phyloP scores from a whole-genome alignment of 1,140 invertebrate species.

The Drosophila eugracilis region DNA sequence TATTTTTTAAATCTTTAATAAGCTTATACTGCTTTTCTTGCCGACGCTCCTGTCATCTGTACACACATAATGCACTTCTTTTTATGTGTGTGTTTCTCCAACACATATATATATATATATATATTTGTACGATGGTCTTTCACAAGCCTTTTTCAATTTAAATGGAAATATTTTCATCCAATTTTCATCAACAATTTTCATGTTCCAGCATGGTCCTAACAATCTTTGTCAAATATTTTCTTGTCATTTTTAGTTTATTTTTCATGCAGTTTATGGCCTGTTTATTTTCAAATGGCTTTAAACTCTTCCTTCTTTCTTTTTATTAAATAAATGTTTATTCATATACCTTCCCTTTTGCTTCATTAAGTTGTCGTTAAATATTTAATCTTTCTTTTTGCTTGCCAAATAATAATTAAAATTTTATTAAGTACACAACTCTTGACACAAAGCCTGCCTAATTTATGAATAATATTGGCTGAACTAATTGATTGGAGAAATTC shows the following conservation, averaged over 20 bases:
- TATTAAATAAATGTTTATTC: too few relatives aligned
- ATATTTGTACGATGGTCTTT: constrained; percentile 7
- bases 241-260: background rate
- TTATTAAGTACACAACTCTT: constrained; percentile 12
- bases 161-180: background rate
- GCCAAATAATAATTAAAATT: constrained; percentile 4
- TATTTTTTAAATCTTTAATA: constrained; percentile 76
- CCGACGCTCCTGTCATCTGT: constrained; percentile 11
- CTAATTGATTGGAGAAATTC: constrained; percentile 21
- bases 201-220: too few relatives aligned
- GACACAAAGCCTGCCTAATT: constrained; percentile 5
- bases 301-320: too few relatives aligned
- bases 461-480: constrained; percentile 13
- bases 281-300: background rate
- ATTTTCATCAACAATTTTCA: too few relatives aligned
- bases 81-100: background rate
- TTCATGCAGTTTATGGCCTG: background rate
- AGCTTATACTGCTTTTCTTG: constrained; percentile 34
- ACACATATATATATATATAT: constrained; percentile 17
- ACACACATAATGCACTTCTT: constrained; percentile 56
- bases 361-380: background rate
- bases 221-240: too few relatives aligned
- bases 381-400: background rate
- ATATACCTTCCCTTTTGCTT: too few relatives aligned
- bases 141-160: background rate